Conservation (phyloP, 2,888 invertebrate species). For the Tachina grossa region DNA sequence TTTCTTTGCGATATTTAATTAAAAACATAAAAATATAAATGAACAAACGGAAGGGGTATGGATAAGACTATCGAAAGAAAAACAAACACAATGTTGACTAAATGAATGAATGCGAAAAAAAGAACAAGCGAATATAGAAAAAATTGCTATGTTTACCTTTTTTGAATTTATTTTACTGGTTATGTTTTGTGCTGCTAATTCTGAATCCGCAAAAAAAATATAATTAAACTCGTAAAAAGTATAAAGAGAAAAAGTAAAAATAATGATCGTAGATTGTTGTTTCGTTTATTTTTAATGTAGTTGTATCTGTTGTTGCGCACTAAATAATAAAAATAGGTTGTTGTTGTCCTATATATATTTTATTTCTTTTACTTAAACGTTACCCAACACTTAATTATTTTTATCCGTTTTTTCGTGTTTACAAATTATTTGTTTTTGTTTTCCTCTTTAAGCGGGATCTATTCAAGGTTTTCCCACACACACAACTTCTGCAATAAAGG, state of each 20-base stretch:
- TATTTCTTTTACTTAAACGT: slow-evolving; percentile 31
- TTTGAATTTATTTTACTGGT: slow-evolving; percentile 61
- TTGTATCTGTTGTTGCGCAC: slow-evolving; percentile 25
- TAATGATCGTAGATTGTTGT: slow-evolving; percentile 59
- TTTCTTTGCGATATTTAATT: slow-evolving; percentile 52
- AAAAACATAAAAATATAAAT: slow-evolving; percentile 51
- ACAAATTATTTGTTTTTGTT: slow-evolving; percentile 54
- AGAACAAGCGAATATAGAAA: slow-evolving; percentile 33
- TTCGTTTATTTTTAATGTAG: slow-evolving; percentile 49
- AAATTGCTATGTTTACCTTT: slow-evolving; percentile 65
- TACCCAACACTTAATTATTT: slow-evolving; percentile 59
- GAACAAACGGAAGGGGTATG: slow-evolving; percentile 34
- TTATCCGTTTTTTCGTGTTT: slow-evolving; percentile 47
- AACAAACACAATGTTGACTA: slow-evolving; percentile 47
- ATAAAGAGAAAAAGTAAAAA: slow-evolving; percentile 31
- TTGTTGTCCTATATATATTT: slow-evolving; percentile 7
- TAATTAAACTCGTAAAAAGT: slow-evolving; percentile 39
- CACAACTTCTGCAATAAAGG: slow-evolving; percentile 44
- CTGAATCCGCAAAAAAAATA: slow-evolving; percentile 59
- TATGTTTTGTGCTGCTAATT: slow-evolving; percentile 69
- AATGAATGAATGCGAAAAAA: slow-evolving; percentile 44
- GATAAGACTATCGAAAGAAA: neutral
- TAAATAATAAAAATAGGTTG: neutral
- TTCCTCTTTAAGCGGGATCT: slow-evolving; percentile 63
- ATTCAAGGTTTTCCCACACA: slow-evolving; percentile 63